Percentiles rank a stretch among this genome's conserved stretches.
These are phyloP conservation scores for Rhinolophus ferrumequinum DNA, from an alignment of 2,113 vertebrate species.

Conservation along the genomic window DNA sequence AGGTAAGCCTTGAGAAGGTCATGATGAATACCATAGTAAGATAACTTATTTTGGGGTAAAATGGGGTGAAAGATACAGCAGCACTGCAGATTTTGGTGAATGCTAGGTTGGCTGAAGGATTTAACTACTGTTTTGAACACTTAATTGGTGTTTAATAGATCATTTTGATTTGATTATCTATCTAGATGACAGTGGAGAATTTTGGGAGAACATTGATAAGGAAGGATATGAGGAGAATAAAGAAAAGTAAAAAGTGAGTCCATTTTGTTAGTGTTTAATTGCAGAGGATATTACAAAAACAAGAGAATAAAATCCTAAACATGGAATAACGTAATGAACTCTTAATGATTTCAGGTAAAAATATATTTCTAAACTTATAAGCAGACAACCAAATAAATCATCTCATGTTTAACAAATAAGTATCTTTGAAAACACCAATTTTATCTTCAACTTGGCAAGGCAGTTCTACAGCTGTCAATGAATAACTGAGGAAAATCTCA, in stretches of 20 bases:
- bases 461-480: constrained; percentile 69
- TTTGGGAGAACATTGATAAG: not conserved
- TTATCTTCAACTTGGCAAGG: constrained; percentile 77
- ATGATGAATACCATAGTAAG: not conserved
- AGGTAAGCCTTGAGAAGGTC: not conserved
- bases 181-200: not conserved
- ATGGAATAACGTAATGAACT: constrained; percentile 15
- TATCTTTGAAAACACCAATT: constrained; percentile 70
- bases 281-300: not conserved
- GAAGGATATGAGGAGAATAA: not conserved
- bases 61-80: not conserved
- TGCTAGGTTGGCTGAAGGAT: not conserved
- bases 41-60: not conserved
- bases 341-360: constrained; percentile 66
- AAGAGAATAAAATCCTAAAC: constrained; percentile 28
- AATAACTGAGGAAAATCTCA: constrained; percentile 22
- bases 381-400: constrained; percentile 72
- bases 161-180: not conserved
- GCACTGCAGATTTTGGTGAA: not conserved
- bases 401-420: constrained; percentile 74
- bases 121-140: not conserved
- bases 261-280: constrained; percentile 41
- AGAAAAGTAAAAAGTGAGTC: not conserved
- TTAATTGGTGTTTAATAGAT: not conserved
- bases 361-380: constrained; percentile 67